Percentiles rank a stretch among this genome's conserved stretches.
Conservation (phyloP, 1,140 invertebrate genomes). For the Pseudomyrmex dendroicus region DNA sequence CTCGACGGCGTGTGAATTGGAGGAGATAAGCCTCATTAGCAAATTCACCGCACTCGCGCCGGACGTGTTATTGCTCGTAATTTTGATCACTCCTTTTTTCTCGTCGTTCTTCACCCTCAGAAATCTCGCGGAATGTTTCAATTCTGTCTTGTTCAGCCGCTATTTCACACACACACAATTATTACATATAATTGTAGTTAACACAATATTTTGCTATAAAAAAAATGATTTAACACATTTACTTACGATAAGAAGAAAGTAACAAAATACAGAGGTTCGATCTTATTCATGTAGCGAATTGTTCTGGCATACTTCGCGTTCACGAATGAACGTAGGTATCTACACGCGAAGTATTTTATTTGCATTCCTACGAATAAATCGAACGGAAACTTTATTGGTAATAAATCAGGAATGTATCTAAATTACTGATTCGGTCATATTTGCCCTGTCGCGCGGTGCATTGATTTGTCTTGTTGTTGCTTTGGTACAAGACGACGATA, state of each 20-base stretch:
- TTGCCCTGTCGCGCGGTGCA: too few species aligned
- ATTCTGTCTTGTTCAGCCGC: neutral
- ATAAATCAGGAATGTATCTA: neutral
- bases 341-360: neutral
- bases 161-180: neutral
- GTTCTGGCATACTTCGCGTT: neutral
- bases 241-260: too few species aligned
- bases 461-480: too few species aligned
- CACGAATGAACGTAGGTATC: neutral
- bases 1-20: slow-evolving; percentile 15
- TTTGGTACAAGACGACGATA: too few species aligned
- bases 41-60: slow-evolving; percentile 21
- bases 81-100: neutral
- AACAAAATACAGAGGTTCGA: neutral
- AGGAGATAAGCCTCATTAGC: slow-evolving; percentile 41
- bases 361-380: neutral
- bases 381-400: neutral
- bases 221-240: too few species aligned
- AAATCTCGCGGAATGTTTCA: neutral
- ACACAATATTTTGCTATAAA: too few species aligned
- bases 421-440: too few species aligned
- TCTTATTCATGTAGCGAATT: neutral
- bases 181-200: too few species aligned
- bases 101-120: neutral
- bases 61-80: slow-evolving; percentile 14